Percentiles rank a stretch among this genome's conserved stretches.
These are phyloP conservation scores for Strix uralensis DNA, from an alignment of 2,113 vertebrate species.

Conservation along the genomic window DNA sequence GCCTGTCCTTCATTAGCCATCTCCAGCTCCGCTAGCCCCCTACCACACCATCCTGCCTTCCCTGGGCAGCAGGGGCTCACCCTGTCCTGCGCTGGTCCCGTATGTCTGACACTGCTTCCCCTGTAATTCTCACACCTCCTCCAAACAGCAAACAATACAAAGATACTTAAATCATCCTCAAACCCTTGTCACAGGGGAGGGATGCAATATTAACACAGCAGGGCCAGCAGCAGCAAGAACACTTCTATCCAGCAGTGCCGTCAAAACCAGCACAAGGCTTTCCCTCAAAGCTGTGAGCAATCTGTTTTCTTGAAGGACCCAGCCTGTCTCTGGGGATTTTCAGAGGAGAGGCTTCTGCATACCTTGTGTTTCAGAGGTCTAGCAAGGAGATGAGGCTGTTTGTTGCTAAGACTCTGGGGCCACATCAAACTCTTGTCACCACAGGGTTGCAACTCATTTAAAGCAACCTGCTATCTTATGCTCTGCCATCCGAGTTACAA, in stretches of 20 bases:
- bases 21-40: too few relatives aligned
- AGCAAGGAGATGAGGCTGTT: not conserved
- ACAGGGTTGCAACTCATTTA: not conserved
- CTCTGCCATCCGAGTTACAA: not conserved
- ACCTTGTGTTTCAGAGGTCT: not conserved
- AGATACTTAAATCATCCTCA: not conserved
- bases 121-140: not conserved
- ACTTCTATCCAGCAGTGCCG: not conserved
- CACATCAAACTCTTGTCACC: not conserved
- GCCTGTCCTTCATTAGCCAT: not conserved
- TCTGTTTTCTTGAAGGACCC: not conserved
- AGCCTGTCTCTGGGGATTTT: not conserved
- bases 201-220: not conserved
- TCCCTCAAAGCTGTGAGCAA: not conserved
- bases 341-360: not conserved
- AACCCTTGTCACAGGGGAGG: not conserved
- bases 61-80: not conserved
- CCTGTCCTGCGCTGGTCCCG: accelerated
- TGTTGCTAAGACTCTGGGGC: not conserved
- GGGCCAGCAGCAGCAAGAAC: not conserved
- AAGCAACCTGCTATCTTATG: not conserved
- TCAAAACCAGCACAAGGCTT: not conserved
- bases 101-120: not conserved
- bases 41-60: not conserved
- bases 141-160: not conserved